Base-by-base conservation (phyloP, 2,888 invertebrate species). In the Acrobasis repandana region DNA sequence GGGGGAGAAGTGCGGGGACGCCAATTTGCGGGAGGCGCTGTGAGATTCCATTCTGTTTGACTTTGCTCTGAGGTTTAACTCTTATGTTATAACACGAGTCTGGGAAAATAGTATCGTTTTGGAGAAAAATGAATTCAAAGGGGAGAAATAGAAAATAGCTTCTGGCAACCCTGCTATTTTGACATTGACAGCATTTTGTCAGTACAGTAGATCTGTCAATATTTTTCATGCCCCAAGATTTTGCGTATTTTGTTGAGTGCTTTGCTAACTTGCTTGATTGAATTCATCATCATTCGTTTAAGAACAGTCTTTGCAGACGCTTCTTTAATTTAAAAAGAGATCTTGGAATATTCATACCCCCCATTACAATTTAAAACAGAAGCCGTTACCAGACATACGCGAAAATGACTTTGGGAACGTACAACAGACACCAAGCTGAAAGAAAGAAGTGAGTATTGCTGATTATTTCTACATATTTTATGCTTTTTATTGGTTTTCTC, bases 351-450 rank as follows among this genome's bases (percentile, higher is more conserved):
- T n/a, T 43, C n/a, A 43, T 58, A 58, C 58, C 48, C 36, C 36
- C 16, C 58, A 49, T 18, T 58, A 10, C 28, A 47, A 36, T 36
- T 36, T 34, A 36, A 58, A 36, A 34, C 16, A n/a, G 33, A 14
- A 51, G 14, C 51, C 20, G 28, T 48, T 47, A 11, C 33, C 14
- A 0, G 11, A 34, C 20, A 14, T 43, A 47, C n/a, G 1, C 18
- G 28, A 52, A 46, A 68, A 91, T 91, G 90, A 91, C 90, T 80
- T 75, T 91, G 70, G 90, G 90, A 66, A 89, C 90, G 11, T 90
- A 91, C 74, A 90, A 91, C 73, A 87, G 90, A 72, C 91, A 91
- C 70, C 90, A 91, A 75, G 86, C 90, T 48, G 82, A 82, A 64
- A 86, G 79, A 71, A 91, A 90, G 75, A 91, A 90, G 91, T 91